These are phyloP conservation scores for Ypsolopha sequella DNA, from an alignment of 2,888 invertebrate species.

Conservation along the genomic window DNA sequence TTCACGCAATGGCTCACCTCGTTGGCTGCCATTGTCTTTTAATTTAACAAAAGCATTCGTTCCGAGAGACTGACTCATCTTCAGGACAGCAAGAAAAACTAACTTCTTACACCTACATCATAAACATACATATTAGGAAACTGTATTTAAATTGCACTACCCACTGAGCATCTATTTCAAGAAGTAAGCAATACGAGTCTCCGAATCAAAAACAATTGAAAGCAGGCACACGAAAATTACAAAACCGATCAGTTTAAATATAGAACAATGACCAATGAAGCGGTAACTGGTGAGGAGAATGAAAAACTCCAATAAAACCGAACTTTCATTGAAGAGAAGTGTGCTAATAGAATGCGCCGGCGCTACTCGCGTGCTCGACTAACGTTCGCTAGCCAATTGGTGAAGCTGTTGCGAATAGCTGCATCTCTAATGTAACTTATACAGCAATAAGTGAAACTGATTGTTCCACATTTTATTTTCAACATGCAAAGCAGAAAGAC, in stretches of 20 bases:
- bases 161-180: background rate
- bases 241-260: conserved; percentile 25
- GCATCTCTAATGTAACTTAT: conserved; percentile 30
- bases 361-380: conserved; percentile 21
- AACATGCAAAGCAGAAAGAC: background rate
- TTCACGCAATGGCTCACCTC: background rate
- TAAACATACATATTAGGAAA: no score
- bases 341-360: conserved; percentile 46
- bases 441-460: conserved; percentile 45
- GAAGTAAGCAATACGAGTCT: background rate
- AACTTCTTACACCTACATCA: no score
- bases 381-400: background rate
- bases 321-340: conserved; percentile 56
- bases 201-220: conserved; percentile 10
- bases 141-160: background rate
- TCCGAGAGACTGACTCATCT: conserved; percentile 1
- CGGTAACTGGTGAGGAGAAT: conserved; percentile 31
- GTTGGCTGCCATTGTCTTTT: background rate
- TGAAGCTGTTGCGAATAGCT: conserved; percentile 29
- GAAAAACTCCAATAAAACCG: conserved; percentile 50
- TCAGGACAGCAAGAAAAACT: background rate
- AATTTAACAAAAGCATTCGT: background rate
- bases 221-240: conserved; percentile 20
- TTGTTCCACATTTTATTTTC: conserved; percentile 11
- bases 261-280: conserved; percentile 32